phyloP scores from a whole-genome alignment of 2,888 invertebrate species.

The Acleris literana region DNA sequence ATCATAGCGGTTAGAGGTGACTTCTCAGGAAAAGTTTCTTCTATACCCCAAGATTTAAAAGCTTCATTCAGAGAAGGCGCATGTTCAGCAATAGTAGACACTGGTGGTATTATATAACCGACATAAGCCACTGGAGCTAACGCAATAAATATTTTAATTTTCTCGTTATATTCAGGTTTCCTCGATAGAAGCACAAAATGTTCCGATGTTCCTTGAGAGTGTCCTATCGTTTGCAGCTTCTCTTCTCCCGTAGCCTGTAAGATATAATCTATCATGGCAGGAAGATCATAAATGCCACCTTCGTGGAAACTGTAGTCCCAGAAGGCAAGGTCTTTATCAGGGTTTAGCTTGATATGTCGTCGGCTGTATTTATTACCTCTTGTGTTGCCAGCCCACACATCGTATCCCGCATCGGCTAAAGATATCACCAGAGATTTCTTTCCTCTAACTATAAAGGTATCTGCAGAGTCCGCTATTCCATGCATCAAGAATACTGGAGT shows the following conservation, averaged over 20 bases:
- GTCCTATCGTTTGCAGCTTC: slow-evolving; percentile 33
- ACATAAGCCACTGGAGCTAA: slow-evolving; percentile 39
- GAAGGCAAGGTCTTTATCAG: slow-evolving; percentile 25
- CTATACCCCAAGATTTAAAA: slow-evolving; percentile 17
- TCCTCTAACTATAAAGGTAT: slow-evolving; percentile 50
- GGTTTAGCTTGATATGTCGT: slow-evolving; percentile 25
- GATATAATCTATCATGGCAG: slow-evolving; percentile 36
- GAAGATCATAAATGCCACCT: slow-evolving; percentile 34
- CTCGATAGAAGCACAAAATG: slow-evolving; percentile 34
- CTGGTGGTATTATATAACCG: slow-evolving; percentile 40
- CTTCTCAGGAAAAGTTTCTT: slow-evolving; percentile 37
- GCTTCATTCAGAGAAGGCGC: slow-evolving; percentile 16
- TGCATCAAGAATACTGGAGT: slow-evolving; percentile 47
- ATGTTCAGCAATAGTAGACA: slow-evolving; percentile 17
- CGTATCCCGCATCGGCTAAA: slow-evolving; percentile 46
- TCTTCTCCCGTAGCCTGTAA: slow-evolving; percentile 26
- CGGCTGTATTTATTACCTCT: slow-evolving; percentile 32
- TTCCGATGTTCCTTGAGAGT: slow-evolving; percentile 36
- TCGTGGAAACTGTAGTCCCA: slow-evolving; percentile 41
- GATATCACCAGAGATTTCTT: slow-evolving; percentile 46
- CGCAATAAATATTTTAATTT: slow-evolving; percentile 33
- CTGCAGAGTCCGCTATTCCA: slow-evolving; percentile 48
- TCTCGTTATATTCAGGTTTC: slow-evolving; percentile 36
- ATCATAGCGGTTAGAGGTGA: slow-evolving; percentile 32
- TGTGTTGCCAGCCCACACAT: slow-evolving; percentile 38